Evolutionary conservation across 2,113 vertebrate genomes (phyloP), one percentile per base, ranked within the genome.

Genomic region (Gallinago jamesoni): DNA sequence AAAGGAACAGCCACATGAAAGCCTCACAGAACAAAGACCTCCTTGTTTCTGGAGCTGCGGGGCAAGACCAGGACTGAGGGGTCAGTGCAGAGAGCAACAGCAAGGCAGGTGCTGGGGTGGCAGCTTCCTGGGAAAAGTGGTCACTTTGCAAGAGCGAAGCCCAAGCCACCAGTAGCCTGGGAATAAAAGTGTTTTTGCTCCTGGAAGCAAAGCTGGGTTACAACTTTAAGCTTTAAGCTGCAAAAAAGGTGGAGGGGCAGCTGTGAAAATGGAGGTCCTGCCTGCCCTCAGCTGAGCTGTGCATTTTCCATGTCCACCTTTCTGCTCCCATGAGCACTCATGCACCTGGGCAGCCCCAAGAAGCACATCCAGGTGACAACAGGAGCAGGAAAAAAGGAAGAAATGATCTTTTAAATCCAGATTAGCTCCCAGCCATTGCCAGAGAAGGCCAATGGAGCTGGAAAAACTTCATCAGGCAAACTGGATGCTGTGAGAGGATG

Each of bases 11-110:
- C 28, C 28, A 14, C 9, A 1, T n/a, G 37, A 21, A 22, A 27
- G 8, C 12, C 2, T 5, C 9, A 16, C 37, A 35, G 19, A 30
- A 14, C 12, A 25, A 5, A 17, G 3, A 7, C 24, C 3, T 1
- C 14, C 45, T 59, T 14, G 25, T 24, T 37, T 27, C 12, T 69
- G 63, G 27, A 73, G 25, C 28, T 68, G n/a, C 17, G 16, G 48
- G 56, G 43, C 7, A 25, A n/a, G 67, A 33, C 31, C 19, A 43
- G 27, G 24, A n/a, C 19, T 10, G 28, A 57, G 10, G 31, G 15
- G 33, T 48, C 5, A 12, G n/a, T 70, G 25, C 2, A 9, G 62
- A 24, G 14, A 25, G 23, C 16, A 70, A 43, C 4, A 1, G 20
- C 18, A 35, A 52, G 7, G 20, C 0, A 10, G 7, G 14, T 14